phyloP scores from a whole-genome alignment of 2,113 vertebrate species.

The Plestiodon gilberti region DNA sequence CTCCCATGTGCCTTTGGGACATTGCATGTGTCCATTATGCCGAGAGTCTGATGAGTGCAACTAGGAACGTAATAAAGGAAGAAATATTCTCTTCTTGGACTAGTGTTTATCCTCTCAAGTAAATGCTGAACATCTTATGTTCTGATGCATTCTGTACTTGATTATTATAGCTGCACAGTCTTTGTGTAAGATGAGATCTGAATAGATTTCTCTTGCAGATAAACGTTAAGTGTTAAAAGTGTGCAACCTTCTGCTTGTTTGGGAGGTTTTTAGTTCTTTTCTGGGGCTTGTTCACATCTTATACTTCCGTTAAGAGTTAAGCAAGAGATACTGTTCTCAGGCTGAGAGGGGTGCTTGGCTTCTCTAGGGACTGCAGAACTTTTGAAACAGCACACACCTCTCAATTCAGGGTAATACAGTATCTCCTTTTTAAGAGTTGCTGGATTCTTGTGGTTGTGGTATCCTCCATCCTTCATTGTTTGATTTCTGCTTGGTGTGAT shows the following conservation, averaged over 20 bases:
- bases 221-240: neutral
- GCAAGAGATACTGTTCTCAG: neutral
- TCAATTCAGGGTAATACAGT: too few species aligned
- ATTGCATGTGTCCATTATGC: neutral
- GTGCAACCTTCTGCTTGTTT: neutral
- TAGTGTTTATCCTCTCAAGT: neutral
- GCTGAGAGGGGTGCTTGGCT: neutral
- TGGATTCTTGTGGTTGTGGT: too few species aligned
- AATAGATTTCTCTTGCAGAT: neutral
- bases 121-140: neutral
- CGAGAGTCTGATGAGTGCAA: neutral
- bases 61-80: neutral
- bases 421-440: neutral
- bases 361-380: too few species aligned
- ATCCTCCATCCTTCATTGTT: too few species aligned
- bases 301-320: neutral
- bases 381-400: neutral
- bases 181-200: neutral
- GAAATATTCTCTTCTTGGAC: neutral
- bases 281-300: neutral
- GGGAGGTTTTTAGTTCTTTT: neutral
- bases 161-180: neutral
- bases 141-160: neutral
- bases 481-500: too few species aligned
- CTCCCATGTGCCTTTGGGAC: neutral